phyloP scores from a whole-genome alignment of 2,113 vertebrate genomes.

The Chaetodon auriga region DNA sequence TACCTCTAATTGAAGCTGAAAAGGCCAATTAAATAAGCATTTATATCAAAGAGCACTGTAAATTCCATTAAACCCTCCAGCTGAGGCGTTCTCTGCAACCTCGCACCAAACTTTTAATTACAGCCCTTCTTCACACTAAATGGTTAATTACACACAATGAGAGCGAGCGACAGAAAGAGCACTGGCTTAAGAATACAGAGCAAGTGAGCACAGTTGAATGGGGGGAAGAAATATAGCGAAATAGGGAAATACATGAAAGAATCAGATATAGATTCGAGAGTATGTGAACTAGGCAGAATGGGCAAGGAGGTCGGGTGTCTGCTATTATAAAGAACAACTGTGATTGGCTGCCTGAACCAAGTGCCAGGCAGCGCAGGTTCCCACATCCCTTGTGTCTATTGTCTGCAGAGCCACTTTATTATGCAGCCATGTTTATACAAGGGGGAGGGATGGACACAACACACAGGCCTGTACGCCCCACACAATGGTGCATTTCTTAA shows the following conservation, averaged over 20 bases:
- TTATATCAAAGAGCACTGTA: slow-evolving; percentile 66
- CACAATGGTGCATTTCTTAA: slow-evolving; percentile 59
- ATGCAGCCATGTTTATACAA: slow-evolving; percentile 71
- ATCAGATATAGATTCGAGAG: slow-evolving; percentile 17
- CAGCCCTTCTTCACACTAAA: slow-evolving; percentile 65
- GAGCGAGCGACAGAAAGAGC: slow-evolving; percentile 29
- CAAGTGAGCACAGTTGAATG: slow-evolving; percentile 21
- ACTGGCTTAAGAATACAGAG: slow-evolving; percentile 30
- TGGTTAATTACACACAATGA: slow-evolving; percentile 73
- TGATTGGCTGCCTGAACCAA: slow-evolving; percentile 47
- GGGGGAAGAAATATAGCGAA: neutral
- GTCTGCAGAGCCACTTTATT: slow-evolving; percentile 73
- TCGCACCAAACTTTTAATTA: slow-evolving; percentile 75
- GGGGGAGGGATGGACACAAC: slow-evolving; percentile 57
- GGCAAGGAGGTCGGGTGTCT: slow-evolving; percentile 7
- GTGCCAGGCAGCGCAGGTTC: slow-evolving; percentile 70
- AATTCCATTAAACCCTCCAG: slow-evolving; percentile 74
- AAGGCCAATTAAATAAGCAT: slow-evolving; percentile 71
- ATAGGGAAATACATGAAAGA: slow-evolving; percentile 12
- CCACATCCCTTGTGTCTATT: slow-evolving; percentile 70
- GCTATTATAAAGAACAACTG: slow-evolving; percentile 28
- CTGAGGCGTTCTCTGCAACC: slow-evolving; percentile 66
- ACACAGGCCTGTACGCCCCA: slow-evolving; percentile 21
- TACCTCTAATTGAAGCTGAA: slow-evolving; percentile 63
- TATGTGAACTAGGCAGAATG: slow-evolving; percentile 1